Base-by-base conservation (phyloP, 2,797 vertebrate species). In the Siniperca scherzeri region DNA sequence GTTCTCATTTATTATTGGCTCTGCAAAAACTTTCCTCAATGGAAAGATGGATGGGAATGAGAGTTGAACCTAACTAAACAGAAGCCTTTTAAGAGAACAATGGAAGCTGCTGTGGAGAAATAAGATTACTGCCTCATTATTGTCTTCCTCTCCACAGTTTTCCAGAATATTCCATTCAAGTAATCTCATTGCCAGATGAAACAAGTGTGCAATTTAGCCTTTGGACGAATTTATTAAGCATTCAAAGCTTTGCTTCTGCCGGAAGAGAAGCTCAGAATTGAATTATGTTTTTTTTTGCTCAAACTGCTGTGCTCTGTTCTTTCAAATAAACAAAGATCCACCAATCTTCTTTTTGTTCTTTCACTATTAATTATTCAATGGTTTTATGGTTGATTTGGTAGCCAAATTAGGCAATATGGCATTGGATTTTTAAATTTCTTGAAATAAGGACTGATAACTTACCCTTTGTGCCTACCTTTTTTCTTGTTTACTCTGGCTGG, bases 151-250 rank as follows among this genome's bases (percentile, higher is more conserved):
- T 70, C 80, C 78, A 80, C 87, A 75, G 67, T 91, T 92, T 92
- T 90, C 80, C 81, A 74, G 84, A 90, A 87, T 93, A 91, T 94
- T 90, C 83, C 79, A 90, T 91, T 94, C 70, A 56, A 89, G 81
- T 93, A 91, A 94, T 94, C 88, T 90, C 86, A 89, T 93, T 90
- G 71, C 89, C 87, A 88, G 83, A 91, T 91, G 81, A 94, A 92
- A 93, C 86, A 90, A 88, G 85, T 90, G 81, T 85, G 78, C 82
- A 78, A 82, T 82, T 85, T 87, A 83, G 79, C 78, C 83, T 81
- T 89, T 57, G 76, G 86, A 92, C 83, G 81, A 94, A 92, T 93
- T 93, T 86, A 93, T 86, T 80, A 85, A 90, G 86, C 66, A 84
- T 88, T 91, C 77, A 79, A 64, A 87, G 87, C 84, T 92, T 90